A percentile compares a stretch with the other conserved stretches of the same genome.
Evolutionary conservation across 1,140 invertebrate genomes (phyloP).

Genomic region (Capitella teleta): DNA sequence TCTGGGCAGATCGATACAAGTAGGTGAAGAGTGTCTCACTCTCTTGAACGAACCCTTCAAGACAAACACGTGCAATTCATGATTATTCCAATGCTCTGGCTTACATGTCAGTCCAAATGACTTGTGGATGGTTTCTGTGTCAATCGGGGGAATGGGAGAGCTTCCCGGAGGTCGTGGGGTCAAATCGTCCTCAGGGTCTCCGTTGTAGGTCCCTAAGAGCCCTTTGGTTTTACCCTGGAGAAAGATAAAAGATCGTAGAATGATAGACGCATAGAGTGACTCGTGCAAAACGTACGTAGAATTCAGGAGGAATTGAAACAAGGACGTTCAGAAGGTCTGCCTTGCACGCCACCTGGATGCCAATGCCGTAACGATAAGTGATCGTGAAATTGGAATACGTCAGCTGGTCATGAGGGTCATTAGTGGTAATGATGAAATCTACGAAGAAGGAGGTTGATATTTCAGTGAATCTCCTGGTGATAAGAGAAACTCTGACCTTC

Average conservation of each 20-base stretch:
- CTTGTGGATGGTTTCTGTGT: background rate
- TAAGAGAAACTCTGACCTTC: too few relatives aligned
- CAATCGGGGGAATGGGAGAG: background rate
- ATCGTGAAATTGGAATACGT: too few relatives aligned
- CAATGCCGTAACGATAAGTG: background rate
- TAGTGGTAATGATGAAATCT: too few relatives aligned
- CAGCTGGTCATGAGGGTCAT: too few relatives aligned
- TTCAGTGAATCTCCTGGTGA: too few relatives aligned
- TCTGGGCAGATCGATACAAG: background rate
- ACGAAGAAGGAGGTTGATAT: too few relatives aligned
- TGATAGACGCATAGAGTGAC: too few relatives aligned
- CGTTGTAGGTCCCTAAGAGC: background rate
- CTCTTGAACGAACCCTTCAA: background rate
- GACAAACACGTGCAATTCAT: background rate
- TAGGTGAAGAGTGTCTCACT: background rate
- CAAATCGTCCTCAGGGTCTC: background rate
- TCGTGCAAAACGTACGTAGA: too few relatives aligned
- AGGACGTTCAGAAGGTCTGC: background rate
- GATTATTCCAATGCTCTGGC: background rate
- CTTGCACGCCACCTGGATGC: background rate
- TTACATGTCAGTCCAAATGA: background rate
- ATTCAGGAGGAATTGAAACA: background rate
- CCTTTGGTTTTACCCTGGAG: background rate
- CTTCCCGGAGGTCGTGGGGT: background rate
- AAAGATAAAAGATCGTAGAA: too few relatives aligned